These are phyloP conservation scores for Ips nitidus DNA, from an alignment of 1,140 invertebrate genomes.

Conservation along the genomic window DNA sequence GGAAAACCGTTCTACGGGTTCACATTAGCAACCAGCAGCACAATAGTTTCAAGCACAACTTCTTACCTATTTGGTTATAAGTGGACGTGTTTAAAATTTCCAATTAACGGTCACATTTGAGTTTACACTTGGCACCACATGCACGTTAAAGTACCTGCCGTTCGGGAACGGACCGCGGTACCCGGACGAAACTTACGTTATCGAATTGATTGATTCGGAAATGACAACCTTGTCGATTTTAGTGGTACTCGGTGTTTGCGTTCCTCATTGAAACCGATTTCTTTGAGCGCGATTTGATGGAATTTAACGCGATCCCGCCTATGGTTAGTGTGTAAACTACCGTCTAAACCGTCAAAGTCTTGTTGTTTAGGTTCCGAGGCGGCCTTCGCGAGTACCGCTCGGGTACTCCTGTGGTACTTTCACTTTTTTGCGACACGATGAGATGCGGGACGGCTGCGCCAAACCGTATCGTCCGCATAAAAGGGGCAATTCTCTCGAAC, in stretches of 20 bases:
- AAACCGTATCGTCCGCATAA: background rate
- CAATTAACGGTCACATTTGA: conserved; percentile 12
- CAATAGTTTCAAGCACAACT: background rate
- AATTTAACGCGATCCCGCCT: conserved; percentile 24
- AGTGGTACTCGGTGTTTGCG: conserved; percentile 6
- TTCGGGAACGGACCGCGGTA: background rate
- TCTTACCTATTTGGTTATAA: conserved; percentile 19
- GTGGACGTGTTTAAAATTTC: conserved; percentile 8
- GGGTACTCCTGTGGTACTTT: conserved; percentile 20
- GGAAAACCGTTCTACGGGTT: background rate
- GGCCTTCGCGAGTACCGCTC: conserved; percentile 25
- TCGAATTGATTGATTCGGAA: conserved; percentile 3
- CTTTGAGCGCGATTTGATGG: conserved; percentile 7
- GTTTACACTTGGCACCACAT: conserved; percentile 23
- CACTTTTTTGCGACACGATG: conserved; percentile 20
- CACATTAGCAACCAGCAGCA: background rate
- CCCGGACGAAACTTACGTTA: background rate
- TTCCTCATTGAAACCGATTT: conserved; percentile 3
- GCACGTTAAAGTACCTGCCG: conserved; percentile 17
- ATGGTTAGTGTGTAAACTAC: conserved; percentile 27
- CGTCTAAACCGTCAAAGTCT: conserved; percentile 19
- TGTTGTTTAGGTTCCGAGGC: conserved; percentile 22
- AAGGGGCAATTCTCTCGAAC: background rate
- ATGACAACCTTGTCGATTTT: conserved; percentile 15
- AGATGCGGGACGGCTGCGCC: conserved; percentile 1